phyloP scores from a whole-genome alignment of 2,888 invertebrate species.

The Ectropis crepuscularia region DNA sequence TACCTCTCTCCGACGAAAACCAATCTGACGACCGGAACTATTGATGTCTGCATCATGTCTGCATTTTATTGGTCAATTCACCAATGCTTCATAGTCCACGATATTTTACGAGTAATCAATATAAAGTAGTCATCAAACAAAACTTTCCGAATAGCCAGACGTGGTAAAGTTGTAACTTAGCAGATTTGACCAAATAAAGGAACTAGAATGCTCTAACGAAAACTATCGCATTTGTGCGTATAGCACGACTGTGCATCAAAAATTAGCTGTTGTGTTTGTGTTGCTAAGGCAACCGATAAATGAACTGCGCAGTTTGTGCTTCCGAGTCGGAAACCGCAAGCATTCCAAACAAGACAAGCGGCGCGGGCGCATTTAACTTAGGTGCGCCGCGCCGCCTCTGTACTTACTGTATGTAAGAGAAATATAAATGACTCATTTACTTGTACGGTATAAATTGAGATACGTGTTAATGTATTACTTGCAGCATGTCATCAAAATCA shows the following conservation, averaged over 20 bases:
- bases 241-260: background rate
- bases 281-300: slow-evolving; percentile 43
- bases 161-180: background rate
- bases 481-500: background rate
- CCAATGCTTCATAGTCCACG: background rate
- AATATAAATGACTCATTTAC: no score
- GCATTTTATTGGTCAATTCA: slow-evolving; percentile 26
- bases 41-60: slow-evolving; percentile 7
- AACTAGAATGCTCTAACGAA: background rate
- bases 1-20: slow-evolving; percentile 5
- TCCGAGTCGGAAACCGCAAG: slow-evolving; percentile 67
- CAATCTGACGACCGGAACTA: background rate
- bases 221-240: background rate
- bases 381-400: background rate
- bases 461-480: background rate
- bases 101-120: slow-evolving; percentile 14
- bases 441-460: no score
- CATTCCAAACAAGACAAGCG: slow-evolving; percentile 47
- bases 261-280: background rate
- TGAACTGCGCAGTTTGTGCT: slow-evolving; percentile 50
- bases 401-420: background rate
- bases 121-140: slow-evolving; percentile 9
- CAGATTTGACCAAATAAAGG: background rate
- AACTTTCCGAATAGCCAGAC: slow-evolving; percentile 18
- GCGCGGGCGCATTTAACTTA: background rate